Conservation (phyloP, 1,140 invertebrate genomes). For the Penaeus vannamei region DNA sequence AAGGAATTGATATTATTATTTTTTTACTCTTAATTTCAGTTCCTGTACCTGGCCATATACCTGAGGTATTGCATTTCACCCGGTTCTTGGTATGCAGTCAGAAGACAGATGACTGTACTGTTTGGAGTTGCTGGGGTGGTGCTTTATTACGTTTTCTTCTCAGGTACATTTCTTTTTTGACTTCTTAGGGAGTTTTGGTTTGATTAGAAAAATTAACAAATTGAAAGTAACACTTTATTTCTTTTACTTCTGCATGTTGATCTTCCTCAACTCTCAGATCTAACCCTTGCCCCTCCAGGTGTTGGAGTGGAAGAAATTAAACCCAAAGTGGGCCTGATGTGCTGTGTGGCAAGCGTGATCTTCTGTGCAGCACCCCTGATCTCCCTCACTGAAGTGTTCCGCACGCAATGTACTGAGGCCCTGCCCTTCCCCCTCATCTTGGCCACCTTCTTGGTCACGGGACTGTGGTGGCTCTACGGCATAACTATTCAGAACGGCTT, state of each 20-base stretch:
- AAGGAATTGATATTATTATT: background rate
- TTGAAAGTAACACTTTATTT: too few relatives aligned
- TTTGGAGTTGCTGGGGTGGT: background rate
- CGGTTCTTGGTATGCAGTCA: constrained; percentile 18
- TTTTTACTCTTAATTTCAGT: constrained; percentile 6
- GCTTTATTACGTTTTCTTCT: constrained; percentile 41
- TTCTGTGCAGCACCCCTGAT: constrained; percentile 57
- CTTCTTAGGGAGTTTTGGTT: too few relatives aligned
- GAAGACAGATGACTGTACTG: constrained; percentile 16
- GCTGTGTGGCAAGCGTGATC: constrained; percentile 46
- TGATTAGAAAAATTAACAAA: too few relatives aligned
- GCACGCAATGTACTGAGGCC: constrained; percentile 33
- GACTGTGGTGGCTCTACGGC: constrained; percentile 59
- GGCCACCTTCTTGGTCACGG: constrained; percentile 41
- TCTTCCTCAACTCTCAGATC: too few relatives aligned
- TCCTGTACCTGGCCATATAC: constrained; percentile 27
- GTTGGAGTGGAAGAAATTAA: constrained; percentile 5
- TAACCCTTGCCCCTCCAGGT: background rate
- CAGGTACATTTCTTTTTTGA: constrained; percentile 6
- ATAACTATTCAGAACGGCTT: constrained; percentile 50
- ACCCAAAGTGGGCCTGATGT: constrained; percentile 38
- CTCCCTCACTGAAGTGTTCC: constrained; percentile 51
- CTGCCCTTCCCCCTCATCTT: constrained; percentile 53
- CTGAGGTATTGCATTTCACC: constrained; percentile 39
- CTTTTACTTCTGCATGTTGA: too few relatives aligned